These are phyloP conservation scores for Coreius guichenoti DNA, from an alignment of 2,797 vertebrate species.

Conservation along the genomic window DNA sequence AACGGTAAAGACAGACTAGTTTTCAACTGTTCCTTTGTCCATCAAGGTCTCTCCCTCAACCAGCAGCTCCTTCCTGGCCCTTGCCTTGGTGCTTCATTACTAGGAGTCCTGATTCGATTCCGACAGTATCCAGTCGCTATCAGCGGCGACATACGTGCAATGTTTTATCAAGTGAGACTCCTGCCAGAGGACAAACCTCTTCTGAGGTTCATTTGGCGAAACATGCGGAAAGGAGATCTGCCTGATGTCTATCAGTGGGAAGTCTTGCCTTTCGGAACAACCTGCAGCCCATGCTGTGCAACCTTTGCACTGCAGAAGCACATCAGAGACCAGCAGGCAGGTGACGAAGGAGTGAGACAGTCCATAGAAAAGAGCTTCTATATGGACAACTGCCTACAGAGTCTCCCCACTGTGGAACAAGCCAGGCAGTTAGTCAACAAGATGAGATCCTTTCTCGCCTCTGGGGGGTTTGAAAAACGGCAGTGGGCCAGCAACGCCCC, in stretches of 20 bases:
- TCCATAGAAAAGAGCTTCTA: constrained; percentile 23
- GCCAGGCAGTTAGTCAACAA: not conserved
- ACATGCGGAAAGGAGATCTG: not conserved
- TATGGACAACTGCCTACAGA: constrained; percentile 44
- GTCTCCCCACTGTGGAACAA: not conserved
- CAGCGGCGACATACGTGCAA: not conserved
- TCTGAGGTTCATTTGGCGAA: not conserved
- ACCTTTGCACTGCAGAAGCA: not conserved
- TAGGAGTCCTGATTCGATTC: not conserved
- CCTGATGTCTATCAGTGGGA: not conserved
- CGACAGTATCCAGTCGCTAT: not conserved
- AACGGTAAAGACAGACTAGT: not conserved
- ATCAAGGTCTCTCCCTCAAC: not conserved
- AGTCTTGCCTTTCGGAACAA: not conserved
- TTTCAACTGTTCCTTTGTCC: not conserved
- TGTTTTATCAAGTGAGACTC: constrained; percentile 23
- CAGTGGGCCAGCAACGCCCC: constrained; percentile 42
- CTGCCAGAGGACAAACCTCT: not conserved
- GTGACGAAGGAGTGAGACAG: not conserved
- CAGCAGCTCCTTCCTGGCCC: constrained; percentile 4
- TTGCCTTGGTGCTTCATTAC: not conserved
- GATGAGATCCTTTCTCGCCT: too few species aligned
- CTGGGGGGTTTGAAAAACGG: too few species aligned
- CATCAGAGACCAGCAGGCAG: not conserved
- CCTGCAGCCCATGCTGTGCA: not conserved